A percentile compares a stretch with the other conserved stretches of the same genome.
These are phyloP conservation scores for Macropodus opercularis DNA, from an alignment of 2,797 vertebrate genomes.

Conservation along the genomic window DNA sequence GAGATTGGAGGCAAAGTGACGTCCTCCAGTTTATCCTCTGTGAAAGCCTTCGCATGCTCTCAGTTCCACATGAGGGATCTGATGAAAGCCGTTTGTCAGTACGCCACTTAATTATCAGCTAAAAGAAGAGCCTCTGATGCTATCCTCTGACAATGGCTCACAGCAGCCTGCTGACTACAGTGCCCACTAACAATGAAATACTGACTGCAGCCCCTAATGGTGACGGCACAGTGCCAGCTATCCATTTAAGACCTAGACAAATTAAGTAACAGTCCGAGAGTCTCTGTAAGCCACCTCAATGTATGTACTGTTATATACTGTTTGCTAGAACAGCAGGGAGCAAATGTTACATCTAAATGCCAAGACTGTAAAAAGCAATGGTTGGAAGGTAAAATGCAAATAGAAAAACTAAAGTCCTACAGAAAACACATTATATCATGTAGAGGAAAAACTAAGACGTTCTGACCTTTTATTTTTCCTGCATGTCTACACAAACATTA, in stretches of 20 bases:
- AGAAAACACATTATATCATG: conserved; percentile 39
- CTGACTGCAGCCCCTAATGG: conserved; percentile 68
- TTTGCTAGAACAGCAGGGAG: conserved; percentile 17
- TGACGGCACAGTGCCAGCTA: conserved; percentile 67
- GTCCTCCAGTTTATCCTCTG: conserved; percentile 80
- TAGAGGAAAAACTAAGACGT: conserved; percentile 34
- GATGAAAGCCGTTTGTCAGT: conserved; percentile 85
- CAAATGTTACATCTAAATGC: conserved; percentile 21
- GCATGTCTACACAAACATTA: conserved; percentile 56
- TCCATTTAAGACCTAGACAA: conserved; percentile 70
- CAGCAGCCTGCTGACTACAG: conserved; percentile 73
- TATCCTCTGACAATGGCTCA: conserved; percentile 77
- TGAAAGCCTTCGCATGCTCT: conserved; percentile 83
- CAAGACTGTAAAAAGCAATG: conserved; percentile 20
- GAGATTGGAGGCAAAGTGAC: conserved; percentile 82
- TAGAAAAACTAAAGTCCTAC: conserved; percentile 21
- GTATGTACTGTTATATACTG: conserved; percentile 28
- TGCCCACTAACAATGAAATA: conserved; percentile 75
- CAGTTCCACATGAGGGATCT: conserved; percentile 85
- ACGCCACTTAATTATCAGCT: conserved; percentile 84
- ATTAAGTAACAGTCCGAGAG: conserved; percentile 54
- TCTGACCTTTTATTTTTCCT: conserved; percentile 66
- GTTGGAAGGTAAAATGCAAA: conserved; percentile 44
- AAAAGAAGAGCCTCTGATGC: conserved; percentile 78
- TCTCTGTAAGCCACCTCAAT: conserved; percentile 25